Conservation (phyloP, 2,797 vertebrate genomes). For the Schizothorax lantsangensis region DNA sequence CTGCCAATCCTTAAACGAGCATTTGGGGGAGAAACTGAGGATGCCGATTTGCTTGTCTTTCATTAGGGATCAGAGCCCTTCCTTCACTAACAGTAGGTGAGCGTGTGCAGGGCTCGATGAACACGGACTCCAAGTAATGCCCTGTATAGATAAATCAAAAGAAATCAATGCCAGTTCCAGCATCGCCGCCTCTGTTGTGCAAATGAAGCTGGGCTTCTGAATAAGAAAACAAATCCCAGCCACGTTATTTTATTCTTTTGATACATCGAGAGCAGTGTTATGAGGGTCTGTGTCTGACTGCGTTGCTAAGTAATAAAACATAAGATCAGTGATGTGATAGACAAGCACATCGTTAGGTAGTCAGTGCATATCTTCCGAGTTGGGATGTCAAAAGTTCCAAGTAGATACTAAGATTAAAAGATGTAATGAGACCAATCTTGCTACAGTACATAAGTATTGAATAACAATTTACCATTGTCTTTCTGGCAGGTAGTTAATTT, state of each 20-base stretch:
- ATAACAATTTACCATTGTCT: not conserved
- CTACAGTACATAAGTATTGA: too few relatives aligned
- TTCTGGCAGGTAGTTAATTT: not conserved
- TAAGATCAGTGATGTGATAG: conserved; percentile 56
- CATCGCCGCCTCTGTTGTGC: conserved; percentile 78
- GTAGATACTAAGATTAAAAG: not conserved
- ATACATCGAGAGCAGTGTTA: conserved; percentile 68
- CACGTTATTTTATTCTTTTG: conserved; percentile 77
- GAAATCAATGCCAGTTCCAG: conserved; percentile 77
- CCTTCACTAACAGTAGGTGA: conserved; percentile 71
- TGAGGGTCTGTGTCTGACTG: conserved; percentile 62
- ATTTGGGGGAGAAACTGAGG: conserved; percentile 47
- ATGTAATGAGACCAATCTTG: not conserved
- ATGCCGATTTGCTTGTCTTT: conserved; percentile 67
- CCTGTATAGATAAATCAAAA: conserved; percentile 77
- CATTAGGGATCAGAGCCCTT: conserved; percentile 67
- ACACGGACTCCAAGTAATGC: conserved; percentile 68
- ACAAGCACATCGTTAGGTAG: not conserved
- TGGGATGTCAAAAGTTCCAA: not conserved
- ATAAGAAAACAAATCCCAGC: conserved; percentile 76
- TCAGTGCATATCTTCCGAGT: not conserved
- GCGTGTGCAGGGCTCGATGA: conserved; percentile 66
- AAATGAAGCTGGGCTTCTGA: conserved; percentile 76
- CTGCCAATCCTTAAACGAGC: conserved; percentile 52
- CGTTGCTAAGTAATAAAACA: conserved; percentile 71